phyloP scores from a whole-genome alignment of 2,113 vertebrate species.

The Terrapene triunguis region DNA sequence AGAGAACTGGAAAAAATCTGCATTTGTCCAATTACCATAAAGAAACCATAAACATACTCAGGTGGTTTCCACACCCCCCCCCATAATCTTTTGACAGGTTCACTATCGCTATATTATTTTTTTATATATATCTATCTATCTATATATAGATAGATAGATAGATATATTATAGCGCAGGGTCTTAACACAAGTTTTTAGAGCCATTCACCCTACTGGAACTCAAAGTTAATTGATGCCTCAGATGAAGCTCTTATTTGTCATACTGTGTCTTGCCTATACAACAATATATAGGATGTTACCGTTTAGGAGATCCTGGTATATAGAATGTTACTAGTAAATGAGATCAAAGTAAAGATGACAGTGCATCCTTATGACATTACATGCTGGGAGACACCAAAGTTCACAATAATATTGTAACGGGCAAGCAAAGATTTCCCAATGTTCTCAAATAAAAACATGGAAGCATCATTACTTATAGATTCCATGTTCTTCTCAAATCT shows the following conservation, averaged over 20 bases:
- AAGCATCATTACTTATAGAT: neutral
- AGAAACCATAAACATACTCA: conserved; percentile 63
- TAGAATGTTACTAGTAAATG: neutral
- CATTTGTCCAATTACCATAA: conserved; percentile 52
- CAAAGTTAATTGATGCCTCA: conserved; percentile 47
- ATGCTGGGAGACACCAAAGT: conserved; percentile 4
- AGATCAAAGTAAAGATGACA: neutral
- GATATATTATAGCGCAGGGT: conserved; percentile 41
- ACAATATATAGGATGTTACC: neutral
- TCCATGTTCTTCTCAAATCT: conserved; percentile 28
- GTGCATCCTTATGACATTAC: rapidly evolving
- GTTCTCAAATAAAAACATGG: neutral
- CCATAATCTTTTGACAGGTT: conserved; percentile 59
- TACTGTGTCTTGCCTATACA: neutral
- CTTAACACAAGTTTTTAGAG: conserved; percentile 66
- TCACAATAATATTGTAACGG: neutral
- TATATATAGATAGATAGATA: no score
- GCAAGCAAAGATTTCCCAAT: neutral
- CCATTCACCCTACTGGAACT: conserved; percentile 23
- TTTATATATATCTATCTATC: no score
- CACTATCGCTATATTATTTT: conserved; percentile 58
- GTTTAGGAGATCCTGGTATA: neutral
- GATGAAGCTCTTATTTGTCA: conserved; percentile 30
- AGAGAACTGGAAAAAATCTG: conserved; percentile 45
- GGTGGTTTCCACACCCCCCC: neutral